Conservation (phyloP, 2,888 invertebrate species). For the Phymatocera aterrima region DNA sequence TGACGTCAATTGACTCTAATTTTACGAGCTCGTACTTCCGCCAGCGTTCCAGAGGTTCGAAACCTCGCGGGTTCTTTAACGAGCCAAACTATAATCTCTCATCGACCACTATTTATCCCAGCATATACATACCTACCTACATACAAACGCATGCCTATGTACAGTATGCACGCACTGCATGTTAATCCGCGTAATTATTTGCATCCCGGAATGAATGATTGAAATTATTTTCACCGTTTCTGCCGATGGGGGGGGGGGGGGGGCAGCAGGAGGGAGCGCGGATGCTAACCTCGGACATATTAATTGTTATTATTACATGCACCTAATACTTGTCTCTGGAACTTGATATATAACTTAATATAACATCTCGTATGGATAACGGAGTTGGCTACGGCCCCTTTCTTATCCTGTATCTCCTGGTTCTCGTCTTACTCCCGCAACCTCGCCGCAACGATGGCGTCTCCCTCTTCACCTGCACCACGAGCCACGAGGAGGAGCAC, state of each 20-base stretch:
- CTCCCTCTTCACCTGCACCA: constrained; percentile 27
- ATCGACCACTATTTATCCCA: background rate
- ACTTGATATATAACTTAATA: background rate
- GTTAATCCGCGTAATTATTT: too few species aligned
- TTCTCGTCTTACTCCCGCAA: constrained; percentile 16
- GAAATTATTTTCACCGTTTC: too few species aligned
- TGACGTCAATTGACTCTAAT: constrained; percentile 51
- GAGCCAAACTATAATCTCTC: background rate
- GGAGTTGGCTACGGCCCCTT: background rate
- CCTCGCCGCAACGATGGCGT: constrained; percentile 18
- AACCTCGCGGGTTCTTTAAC: constrained; percentile 11
- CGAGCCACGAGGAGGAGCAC: too few species aligned
- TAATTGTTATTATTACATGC: too few species aligned
- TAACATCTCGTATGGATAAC: background rate
- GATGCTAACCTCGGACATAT: background rate
- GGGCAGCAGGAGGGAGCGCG: too few species aligned
- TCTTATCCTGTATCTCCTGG: constrained; percentile 20
- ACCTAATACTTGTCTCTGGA: background rate
- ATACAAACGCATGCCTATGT: too few species aligned
- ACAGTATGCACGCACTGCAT: too few species aligned
- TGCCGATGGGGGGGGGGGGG: too few species aligned
- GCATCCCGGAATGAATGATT: too few species aligned
- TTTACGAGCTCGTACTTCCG: constrained; percentile 59
- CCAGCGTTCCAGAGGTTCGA: constrained; percentile 2
- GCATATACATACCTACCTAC: background rate